These are phyloP conservation scores for Sterrhoptilus dennistouni DNA, from an alignment of 2,113 vertebrate species.

Conservation along the genomic window DNA sequence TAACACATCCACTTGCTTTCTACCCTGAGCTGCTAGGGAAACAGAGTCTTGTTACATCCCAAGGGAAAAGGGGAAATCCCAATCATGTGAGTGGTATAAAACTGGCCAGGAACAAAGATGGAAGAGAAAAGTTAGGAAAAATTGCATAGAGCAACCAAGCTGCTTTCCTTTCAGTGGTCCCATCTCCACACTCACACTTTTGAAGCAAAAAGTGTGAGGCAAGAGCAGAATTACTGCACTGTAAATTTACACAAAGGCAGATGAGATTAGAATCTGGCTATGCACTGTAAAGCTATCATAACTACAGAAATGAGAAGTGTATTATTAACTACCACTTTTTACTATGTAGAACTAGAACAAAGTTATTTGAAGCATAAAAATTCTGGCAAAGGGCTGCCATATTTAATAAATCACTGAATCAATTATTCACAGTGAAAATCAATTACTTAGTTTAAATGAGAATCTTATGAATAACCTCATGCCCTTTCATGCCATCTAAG, in stretches of 20 bases:
- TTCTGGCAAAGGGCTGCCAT: slow-evolving; percentile 33
- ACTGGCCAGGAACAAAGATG: background rate
- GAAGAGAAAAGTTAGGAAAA: background rate
- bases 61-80: background rate
- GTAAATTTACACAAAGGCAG: background rate
- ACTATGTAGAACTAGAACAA: slow-evolving; percentile 28
- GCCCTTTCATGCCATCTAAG: slow-evolving; percentile 53
- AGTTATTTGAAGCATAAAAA: slow-evolving; percentile 59
- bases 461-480: slow-evolving; percentile 52
- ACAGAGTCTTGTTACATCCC: background rate
- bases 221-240: background rate
- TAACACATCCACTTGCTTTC: slow-evolving; percentile 8
- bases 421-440: slow-evolving; percentile 69
- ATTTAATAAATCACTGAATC: slow-evolving; percentile 64
- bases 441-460: slow-evolving; percentile 65
- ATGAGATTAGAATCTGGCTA: slow-evolving; percentile 22
- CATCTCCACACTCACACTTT: background rate
- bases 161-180: background rate
- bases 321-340: slow-evolving; percentile 48
- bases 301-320: background rate
- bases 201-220: background rate
- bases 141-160: background rate
- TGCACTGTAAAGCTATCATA: background rate
- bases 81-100: background rate
- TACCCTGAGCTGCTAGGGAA: background rate